Conservation (phyloP, 1,140 invertebrate species). For the Stegodyphus dumicola region DNA sequence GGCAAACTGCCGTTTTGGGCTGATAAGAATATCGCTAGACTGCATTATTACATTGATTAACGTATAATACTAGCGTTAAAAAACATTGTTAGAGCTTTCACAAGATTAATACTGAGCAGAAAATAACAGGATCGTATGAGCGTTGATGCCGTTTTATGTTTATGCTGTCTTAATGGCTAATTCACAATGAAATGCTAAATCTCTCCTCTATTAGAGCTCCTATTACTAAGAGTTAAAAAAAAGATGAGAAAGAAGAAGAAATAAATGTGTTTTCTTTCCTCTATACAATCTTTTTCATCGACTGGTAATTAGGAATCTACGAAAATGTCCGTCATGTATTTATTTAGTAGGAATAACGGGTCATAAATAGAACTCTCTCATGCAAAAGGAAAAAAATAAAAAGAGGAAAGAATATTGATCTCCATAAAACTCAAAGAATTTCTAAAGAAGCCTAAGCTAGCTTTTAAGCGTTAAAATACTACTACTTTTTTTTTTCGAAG, state of each 20-base stretch:
- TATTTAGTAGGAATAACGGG: not conserved
- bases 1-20: too few relatives aligned
- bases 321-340: not conserved
- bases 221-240: not conserved
- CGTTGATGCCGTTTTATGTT: too few relatives aligned
- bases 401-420: not conserved
- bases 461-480: conserved; percentile 36
- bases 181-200: too few relatives aligned
- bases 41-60: too few relatives aligned
- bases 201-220: too few relatives aligned
- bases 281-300: not conserved
- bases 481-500: conserved; percentile 11
- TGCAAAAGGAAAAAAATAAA: not conserved
- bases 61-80: too few relatives aligned
- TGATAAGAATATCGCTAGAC: too few relatives aligned
- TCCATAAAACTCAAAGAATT: not conserved
- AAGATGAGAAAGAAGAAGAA: not conserved
- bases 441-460: not conserved
- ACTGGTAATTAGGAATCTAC: not conserved
- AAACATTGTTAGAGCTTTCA: too few relatives aligned
- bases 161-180: too few relatives aligned
- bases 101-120: too few relatives aligned
- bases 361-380: not conserved
- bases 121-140: too few relatives aligned
- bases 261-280: not conserved